Percentiles rank a stretch among this genome's conserved stretches.
phyloP scores from a whole-genome alignment of 2,797 vertebrate species.

The Eutrigla gurnardus region DNA sequence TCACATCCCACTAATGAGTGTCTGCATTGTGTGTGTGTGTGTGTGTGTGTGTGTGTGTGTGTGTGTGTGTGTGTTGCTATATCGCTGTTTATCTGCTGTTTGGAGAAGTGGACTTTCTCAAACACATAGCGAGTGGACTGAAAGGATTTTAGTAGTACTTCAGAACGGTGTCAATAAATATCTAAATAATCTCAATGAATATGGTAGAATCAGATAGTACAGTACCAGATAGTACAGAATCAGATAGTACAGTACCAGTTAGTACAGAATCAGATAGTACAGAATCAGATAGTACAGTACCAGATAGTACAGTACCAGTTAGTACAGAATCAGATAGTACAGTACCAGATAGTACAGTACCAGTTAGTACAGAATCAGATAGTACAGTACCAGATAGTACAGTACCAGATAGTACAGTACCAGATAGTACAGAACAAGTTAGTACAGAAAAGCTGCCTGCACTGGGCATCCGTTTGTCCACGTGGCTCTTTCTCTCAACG shows the following conservation, averaged over 20 bases:
- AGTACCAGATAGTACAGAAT: too few species aligned
- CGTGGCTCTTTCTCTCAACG: neutral
- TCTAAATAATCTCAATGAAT: too few species aligned
- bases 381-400: neutral
- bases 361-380: too few species aligned
- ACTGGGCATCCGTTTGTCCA: neutral
- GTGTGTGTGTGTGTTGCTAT: neutral
- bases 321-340: too few species aligned
- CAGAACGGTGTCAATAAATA: neutral
- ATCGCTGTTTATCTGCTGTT: neutral
- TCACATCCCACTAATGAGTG: conserved; percentile 58
- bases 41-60: neutral
- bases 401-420: neutral
- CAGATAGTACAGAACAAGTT: neutral
- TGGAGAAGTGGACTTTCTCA: neutral
- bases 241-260: too few species aligned
- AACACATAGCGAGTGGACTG: neutral
- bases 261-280: too few species aligned
- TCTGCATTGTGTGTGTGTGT: conserved; percentile 4
- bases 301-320: too few species aligned
- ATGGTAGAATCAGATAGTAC: too few species aligned
- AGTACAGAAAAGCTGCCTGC: neutral
- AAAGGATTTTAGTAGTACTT: neutral
- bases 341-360: too few species aligned
- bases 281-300: too few species aligned